These are phyloP conservation scores for Saturnia japonica DNA, from an alignment of 2,888 invertebrate genomes.

Conservation along the genomic window DNA sequence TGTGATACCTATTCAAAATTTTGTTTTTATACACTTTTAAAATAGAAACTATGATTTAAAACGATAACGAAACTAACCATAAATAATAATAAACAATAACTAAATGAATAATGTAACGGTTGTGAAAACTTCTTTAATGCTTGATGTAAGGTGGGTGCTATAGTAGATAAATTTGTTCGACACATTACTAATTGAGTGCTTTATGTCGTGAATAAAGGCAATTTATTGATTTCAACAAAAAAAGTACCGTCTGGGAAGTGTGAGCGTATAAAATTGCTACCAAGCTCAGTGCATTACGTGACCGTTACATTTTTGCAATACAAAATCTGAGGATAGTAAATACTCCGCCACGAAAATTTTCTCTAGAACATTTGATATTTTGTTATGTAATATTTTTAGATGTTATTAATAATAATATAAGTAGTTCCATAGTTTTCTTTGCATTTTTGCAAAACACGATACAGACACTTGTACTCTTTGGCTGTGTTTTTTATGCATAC, in stretches of 20 bases:
- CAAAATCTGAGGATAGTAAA: conserved; percentile 63
- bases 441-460: not conserved
- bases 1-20: not conserved
- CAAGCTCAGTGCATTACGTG: conserved; percentile 77
- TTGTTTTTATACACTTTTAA: not conserved
- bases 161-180: conserved; percentile 55
- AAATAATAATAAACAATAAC: conserved; percentile 1
- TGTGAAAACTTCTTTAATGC: conserved; percentile 41
- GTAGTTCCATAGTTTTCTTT: not conserved
- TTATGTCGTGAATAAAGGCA: conserved; percentile 67
- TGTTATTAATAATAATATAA: not conserved
- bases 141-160: conserved; percentile 77
- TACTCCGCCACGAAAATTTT: conserved; percentile 41
- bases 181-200: conserved; percentile 63
- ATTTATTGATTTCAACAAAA: conserved; percentile 62
- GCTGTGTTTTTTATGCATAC: not conserved
- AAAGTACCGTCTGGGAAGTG: conserved; percentile 76
- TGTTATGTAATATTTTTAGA: not conserved
- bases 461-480: not conserved
- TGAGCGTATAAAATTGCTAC: conserved; percentile 73
- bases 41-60: not conserved
- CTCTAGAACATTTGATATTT: conserved; percentile 4
- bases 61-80: not conserved
- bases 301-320: conserved; percentile 65
- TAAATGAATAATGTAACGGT: conserved; percentile 33